Conservation (phyloP, 2,113 vertebrate species). For the Xiphias gladius region DNA sequence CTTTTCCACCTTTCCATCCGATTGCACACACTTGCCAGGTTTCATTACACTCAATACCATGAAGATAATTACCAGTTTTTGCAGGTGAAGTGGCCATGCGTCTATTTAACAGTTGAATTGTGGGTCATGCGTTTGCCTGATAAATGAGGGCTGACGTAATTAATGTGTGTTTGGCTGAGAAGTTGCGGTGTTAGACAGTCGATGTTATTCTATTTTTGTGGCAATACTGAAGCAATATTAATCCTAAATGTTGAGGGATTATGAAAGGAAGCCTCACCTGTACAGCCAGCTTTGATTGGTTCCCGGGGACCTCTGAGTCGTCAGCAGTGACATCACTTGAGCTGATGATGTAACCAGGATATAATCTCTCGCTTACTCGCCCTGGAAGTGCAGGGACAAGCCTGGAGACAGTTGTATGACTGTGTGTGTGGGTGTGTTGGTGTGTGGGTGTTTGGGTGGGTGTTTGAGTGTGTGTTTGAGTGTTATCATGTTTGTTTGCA, state of each 20-base stretch:
- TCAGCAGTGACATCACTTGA: constrained; percentile 70
- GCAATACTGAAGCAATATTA: constrained; percentile 88
- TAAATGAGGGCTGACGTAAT: constrained; percentile 75
- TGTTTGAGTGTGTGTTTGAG: background rate
- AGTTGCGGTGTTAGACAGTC: constrained; percentile 70
- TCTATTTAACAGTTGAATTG: constrained; percentile 42
- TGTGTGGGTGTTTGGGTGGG: background rate
- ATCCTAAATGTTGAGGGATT: constrained; percentile 74
- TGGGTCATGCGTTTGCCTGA: constrained; percentile 61
- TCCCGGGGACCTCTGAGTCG: constrained; percentile 49
- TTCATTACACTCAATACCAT: background rate
- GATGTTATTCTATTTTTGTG: constrained; percentile 77
- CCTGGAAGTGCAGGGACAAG: constrained; percentile 45
- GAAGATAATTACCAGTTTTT: constrained; percentile 8
- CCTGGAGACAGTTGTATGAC: constrained; percentile 20
- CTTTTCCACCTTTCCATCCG: constrained; percentile 30
- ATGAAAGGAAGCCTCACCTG: constrained; percentile 70
- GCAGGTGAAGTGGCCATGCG: background rate
- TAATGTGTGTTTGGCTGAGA: constrained; percentile 63
- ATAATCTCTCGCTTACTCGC: constrained; percentile 59
- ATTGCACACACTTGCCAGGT: constrained; percentile 26
- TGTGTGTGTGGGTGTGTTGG: background rate
- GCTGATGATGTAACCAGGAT: constrained; percentile 78
- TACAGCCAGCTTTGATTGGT: constrained; percentile 67
- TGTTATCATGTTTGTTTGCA: constrained; percentile 61